A percentile compares a stretch with the other conserved stretches of the same genome.
Evolutionary conservation across 2,113 vertebrate species (phyloP).

Genomic region (Ginglymostoma cirratum): DNA sequence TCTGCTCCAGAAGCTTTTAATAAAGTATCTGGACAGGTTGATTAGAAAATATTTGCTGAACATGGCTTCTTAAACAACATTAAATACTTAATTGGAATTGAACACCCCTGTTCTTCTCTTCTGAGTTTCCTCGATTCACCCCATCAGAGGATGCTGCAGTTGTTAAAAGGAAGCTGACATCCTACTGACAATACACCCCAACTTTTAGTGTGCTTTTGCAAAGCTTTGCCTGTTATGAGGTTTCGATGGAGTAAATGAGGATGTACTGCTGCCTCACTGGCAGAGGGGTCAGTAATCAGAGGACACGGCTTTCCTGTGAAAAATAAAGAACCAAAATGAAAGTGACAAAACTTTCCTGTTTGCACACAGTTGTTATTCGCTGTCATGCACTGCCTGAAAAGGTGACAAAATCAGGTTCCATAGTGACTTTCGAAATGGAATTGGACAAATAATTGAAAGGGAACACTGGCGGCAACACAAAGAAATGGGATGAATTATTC

Average conservation of each 20-base stretch:
- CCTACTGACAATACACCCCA: background rate
- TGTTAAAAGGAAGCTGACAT: background rate
- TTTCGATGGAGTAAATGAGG: background rate
- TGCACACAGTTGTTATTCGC: background rate
- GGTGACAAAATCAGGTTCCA: background rate
- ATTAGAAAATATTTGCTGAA: background rate
- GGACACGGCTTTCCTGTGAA: background rate
- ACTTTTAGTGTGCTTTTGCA: background rate
- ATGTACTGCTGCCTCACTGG: too few species aligned
- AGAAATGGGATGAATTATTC: background rate
- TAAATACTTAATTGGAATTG: slow-evolving; percentile 43
- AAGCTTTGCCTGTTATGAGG: background rate
- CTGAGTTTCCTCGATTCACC: background rate
- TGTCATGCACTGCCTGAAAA: background rate
- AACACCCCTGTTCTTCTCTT: slow-evolving; percentile 36
- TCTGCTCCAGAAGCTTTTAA: too few species aligned
- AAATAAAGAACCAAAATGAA: background rate
- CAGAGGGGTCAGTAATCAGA: background rate
- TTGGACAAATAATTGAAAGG: background rate
- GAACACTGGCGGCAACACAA: too few species aligned
- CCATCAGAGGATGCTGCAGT: too few species aligned
- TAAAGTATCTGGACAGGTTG: too few species aligned
- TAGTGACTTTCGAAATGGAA: background rate
- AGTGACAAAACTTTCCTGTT: background rate
- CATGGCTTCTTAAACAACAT: slow-evolving; percentile 26